Conservation (phyloP, 2,888 invertebrate genomes). For the Spodoptera littoralis region DNA sequence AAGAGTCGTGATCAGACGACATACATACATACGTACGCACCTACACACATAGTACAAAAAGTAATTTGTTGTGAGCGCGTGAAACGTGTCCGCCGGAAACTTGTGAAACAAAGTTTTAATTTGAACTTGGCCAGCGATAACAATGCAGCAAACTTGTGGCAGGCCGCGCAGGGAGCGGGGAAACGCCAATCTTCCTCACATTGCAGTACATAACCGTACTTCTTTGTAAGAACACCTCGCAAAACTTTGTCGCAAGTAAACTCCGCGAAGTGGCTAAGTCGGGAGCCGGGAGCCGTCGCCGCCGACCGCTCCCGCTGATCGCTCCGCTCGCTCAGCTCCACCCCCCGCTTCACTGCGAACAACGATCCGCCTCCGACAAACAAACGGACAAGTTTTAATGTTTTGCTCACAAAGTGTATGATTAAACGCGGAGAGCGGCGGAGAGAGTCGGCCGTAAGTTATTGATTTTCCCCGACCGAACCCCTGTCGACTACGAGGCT, state of each 20-base stretch:
- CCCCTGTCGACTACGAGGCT: slow-evolving; percentile 85
- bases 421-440: slow-evolving; percentile 89
- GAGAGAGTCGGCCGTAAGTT: slow-evolving; percentile 89
- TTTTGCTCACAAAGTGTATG: slow-evolving; percentile 89
- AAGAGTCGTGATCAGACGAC: slow-evolving; percentile 18
- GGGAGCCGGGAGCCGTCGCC: slow-evolving; percentile 67
- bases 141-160: slow-evolving; percentile 82
- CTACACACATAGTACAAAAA: slow-evolving; percentile 55
- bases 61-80: slow-evolving; percentile 63
- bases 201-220: slow-evolving; percentile 85
- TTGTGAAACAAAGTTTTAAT: slow-evolving; percentile 82
- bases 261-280: slow-evolving; percentile 74
- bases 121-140: slow-evolving; percentile 80
- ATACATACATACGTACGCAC: slow-evolving; percentile 28
- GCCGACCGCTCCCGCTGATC: slow-evolving; percentile 68
- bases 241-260: slow-evolving; percentile 87
- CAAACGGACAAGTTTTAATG: slow-evolving; percentile 89
- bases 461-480: slow-evolving; percentile 88
- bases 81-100: slow-evolving; percentile 69
- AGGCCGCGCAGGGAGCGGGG: slow-evolving; percentile 72
- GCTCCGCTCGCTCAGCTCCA: slow-evolving; percentile 64
- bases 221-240: slow-evolving; percentile 86
- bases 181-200: slow-evolving; percentile 81
- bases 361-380: slow-evolving; percentile 84
- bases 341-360: slow-evolving; percentile 70